A percentile compares a stretch with the other conserved stretches of the same genome.
Evolutionary conservation across 2,113 vertebrate genomes (phyloP).

Genomic region (Anhinga rufa): DNA sequence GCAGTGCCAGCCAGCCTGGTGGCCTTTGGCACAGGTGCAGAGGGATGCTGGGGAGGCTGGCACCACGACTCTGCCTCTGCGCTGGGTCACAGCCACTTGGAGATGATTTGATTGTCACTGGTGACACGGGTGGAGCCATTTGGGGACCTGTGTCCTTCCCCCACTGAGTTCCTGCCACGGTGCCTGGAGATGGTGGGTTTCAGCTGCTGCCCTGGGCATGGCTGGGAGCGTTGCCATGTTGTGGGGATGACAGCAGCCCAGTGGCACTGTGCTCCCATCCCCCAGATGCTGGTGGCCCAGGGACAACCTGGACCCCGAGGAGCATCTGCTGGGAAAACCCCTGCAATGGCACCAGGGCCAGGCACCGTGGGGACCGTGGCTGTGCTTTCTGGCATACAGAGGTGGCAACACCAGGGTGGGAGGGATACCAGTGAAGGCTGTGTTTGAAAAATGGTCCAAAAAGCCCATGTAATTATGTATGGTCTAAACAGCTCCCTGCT

Average conservation of each 20-base stretch:
- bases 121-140: background rate
- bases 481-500: background rate
- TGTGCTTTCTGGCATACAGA: background rate
- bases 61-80: background rate
- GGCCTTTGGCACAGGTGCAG: background rate
- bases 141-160: background rate
- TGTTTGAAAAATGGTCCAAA: background rate
- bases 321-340: background rate
- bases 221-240: no score
- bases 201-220: background rate
- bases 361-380: no score
- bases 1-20: background rate
- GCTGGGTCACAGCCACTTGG: background rate
- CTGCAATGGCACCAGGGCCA: background rate
- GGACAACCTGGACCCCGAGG: background rate
- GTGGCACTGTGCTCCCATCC: background rate
- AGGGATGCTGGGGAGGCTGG: background rate
- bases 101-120: background rate
- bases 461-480: background rate
- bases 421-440: background rate
- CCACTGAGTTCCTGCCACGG: background rate
- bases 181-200: background rate
- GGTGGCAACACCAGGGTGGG: background rate
- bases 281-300: background rate
- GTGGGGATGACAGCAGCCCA: background rate